phyloP scores from a whole-genome alignment of 2,797 vertebrate genomes.

The Pipistrellus kuhlii region DNA sequence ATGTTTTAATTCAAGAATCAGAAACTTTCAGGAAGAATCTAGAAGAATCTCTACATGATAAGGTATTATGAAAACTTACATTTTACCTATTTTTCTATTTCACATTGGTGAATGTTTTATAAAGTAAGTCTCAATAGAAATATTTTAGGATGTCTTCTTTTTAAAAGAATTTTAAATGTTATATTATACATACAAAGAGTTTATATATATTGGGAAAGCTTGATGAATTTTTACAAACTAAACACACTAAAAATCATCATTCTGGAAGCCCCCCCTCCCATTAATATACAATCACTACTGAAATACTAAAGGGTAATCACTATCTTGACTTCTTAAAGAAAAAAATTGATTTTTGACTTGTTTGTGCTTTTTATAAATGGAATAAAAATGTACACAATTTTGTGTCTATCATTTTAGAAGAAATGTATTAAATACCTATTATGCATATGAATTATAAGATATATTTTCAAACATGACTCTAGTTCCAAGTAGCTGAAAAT shows the following conservation, averaged over 20 bases:
- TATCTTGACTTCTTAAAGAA: neutral
- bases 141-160: neutral
- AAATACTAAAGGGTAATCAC: neutral
- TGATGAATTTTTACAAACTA: neutral
- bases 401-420: neutral
- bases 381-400: neutral
- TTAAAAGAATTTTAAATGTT: neutral
- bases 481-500: neutral
- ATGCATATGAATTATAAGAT: neutral
- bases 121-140: neutral
- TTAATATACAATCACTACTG: neutral
- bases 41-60: conserved; percentile 98
- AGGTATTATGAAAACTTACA: conserved; percentile 88
- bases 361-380: neutral
- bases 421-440: neutral
- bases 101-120: neutral
- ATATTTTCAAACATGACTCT: neutral
- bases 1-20: conserved; percentile 98
- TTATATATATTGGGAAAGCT: neutral
- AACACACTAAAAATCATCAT: neutral
- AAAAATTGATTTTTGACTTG: neutral
- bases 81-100: conserved; percentile 24
- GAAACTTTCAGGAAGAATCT: conserved; percentile 97
- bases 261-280: neutral
- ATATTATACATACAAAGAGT: neutral